Base-by-base conservation (phyloP, 2,797 vertebrate species). In the Microctenopoma lineatum region DNA sequence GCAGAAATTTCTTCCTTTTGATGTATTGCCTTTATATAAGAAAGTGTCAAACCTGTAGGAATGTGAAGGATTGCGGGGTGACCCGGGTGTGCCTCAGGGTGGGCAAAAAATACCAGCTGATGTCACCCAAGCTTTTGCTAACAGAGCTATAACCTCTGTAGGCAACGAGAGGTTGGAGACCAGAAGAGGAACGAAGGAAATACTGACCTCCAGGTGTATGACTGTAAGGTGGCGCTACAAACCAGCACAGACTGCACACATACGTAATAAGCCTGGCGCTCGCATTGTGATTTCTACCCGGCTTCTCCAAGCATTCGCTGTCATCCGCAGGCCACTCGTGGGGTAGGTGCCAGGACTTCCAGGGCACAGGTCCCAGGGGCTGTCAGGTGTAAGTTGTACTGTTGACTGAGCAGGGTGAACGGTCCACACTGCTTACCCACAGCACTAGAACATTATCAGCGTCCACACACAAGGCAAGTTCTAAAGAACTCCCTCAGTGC, bases 11-110 rank as follows among this genome's bases (percentile, higher is more conserved):
- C 77, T 77, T 80, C 74, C 66, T 65, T 78, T 87, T 94, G 92
- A 95, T 94, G 81, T 89, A 94, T 94, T 91, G 90, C 93, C 89
- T 93, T 91, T 92, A 93, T 94, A 92, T 88, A 93, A 83, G 83
- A 91, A 92, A 57, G 78, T 94, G 93, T 93, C 93, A 94, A 90
- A 91, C 75, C 67, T 54, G 80, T 81, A 80, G 77, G 79, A 86
- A 85, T 68, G 89, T 95, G 93, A 95, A 89, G 85, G 87, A 95
- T 95, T 92, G 93, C 87, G 73, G 82, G 70, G 70, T 52, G 56
- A 87, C 86, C 75, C 67, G 81, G 65, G 71, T 90, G 78, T 25
- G 79, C 92, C 91, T 79, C 62, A 29, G 90, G 91, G 90, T 80
- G 76, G 87, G 76, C 73, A 86, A 82, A 89, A 92, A 93, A 92